Conservation (phyloP, 2,888 invertebrate genomes). For the Epirrhoe alternata region DNA sequence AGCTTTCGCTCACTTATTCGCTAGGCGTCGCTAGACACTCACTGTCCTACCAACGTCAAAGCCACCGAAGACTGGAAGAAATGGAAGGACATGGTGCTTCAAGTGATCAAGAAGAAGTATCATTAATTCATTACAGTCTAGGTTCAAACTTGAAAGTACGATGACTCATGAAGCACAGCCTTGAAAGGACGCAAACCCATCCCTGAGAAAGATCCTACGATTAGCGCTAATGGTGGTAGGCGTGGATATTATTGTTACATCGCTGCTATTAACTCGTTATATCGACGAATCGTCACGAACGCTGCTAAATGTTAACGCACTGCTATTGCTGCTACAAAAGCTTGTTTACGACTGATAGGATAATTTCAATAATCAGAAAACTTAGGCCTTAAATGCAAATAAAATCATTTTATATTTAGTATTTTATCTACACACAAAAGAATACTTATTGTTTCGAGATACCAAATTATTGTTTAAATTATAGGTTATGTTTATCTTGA, state of each 20-base stretch:
- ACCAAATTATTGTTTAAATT: too few species aligned
- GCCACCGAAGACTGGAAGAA: too few species aligned
- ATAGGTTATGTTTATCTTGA: too few species aligned
- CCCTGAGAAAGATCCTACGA: conserved; percentile 76
- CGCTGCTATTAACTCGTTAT: conserved; percentile 65
- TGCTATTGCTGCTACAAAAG: background rate
- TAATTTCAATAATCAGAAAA: background rate
- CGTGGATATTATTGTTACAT: conserved; percentile 76
- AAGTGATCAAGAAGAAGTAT: too few species aligned
- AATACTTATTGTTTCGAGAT: too few species aligned
- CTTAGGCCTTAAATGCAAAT: too few species aligned
- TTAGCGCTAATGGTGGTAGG: conserved; percentile 68
- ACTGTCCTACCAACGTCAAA: too few species aligned
- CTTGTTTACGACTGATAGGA: conserved; percentile 1
- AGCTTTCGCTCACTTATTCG: too few species aligned
- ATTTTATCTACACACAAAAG: too few species aligned
- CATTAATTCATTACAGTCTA: background rate
- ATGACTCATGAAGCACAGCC: conserved; percentile 46
- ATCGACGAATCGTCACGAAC: conserved; percentile 45
- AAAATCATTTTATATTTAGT: too few species aligned
- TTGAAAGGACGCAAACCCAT: conserved; percentile 64
- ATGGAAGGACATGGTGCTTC: too few species aligned
- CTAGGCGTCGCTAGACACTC: too few species aligned
- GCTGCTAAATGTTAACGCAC: conserved; percentile 36
- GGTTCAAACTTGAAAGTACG: conserved; percentile 21